Evolutionary conservation across 2,113 vertebrate species (phyloP), one percentile per base, ranked within the genome.

Genomic region (Geothlypis trichas): DNA sequence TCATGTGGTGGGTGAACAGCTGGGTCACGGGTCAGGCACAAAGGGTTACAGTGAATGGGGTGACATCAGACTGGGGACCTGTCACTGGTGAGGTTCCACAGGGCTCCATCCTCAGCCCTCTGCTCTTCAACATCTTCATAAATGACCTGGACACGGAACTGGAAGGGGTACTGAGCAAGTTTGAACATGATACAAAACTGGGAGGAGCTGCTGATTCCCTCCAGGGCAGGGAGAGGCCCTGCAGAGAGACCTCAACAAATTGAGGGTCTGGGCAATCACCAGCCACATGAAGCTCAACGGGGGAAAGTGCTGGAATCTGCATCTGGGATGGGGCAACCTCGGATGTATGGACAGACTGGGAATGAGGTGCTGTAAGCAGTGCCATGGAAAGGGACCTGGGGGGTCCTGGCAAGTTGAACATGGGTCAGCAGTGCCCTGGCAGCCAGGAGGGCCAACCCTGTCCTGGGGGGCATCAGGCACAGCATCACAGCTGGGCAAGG

Each of bases 11-110:
- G 18, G 5, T 41, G n/a, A 41, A 30, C 41, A 65, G 1, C 13
- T 33, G n/a, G 51, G 7, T 55, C 22, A 47, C 0, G 1, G 11
- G 15, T 39, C 5, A 18, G n/a, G 59, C 28, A 66, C 59, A 65
- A 22, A 13, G 59, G 18, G 28, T 65, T 5, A 22, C 28, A 74
- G 69, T 4, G 69, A 23, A 10, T 28, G 49, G 41, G n/a, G 33
- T 73, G 49, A 55, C 33, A 46, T 18, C 68, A 73, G 69, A 54
- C 39, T 39, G 49, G 68, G 47, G 4, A 27, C 27, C 57, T 62
- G 30, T 54, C 80, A 37, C 47, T 44, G 13, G 8, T 26, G 33
- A 26, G 10, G 57, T 2, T 62, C 57, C 55, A 61, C 55, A 61
- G 55, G 55, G 31, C 19, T 2, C 46, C 55, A 35, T 42, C 37